Percentiles rank a stretch among this genome's conserved stretches.
Evolutionary conservation across 2,888 invertebrate species (phyloP).

Genomic region (Cylindroiulus punctatus): DNA sequence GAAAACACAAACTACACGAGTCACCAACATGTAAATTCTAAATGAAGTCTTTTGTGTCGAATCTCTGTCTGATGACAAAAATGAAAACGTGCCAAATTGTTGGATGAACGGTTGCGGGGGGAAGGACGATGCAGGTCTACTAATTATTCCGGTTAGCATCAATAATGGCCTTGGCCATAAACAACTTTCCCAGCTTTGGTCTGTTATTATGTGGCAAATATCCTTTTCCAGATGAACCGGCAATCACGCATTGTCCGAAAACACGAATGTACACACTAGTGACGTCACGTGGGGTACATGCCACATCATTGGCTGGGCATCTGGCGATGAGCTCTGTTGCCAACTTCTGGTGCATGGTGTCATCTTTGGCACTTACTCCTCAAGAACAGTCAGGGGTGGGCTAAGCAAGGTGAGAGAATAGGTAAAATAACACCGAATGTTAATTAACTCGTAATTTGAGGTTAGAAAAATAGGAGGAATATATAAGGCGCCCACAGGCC

Average conservation of each 20-base stretch:
- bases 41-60: background rate
- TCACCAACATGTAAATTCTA: background rate
- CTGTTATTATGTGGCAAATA: background rate
- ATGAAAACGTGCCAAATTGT: background rate
- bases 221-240: background rate
- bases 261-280: background rate
- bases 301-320: background rate
- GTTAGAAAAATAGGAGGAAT: background rate
- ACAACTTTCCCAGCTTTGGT: background rate
- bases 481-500: background rate
- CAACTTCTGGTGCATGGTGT: background rate
- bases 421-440: constrained; percentile 27
- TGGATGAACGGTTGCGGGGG: background rate
- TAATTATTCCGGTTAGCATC: constrained; percentile 19
- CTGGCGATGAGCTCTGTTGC: background rate
- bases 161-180: constrained; percentile 33
- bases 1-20: background rate
- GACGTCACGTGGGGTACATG: background rate
- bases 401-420: constrained; percentile 12
- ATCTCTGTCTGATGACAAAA: background rate
- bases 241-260: constrained; percentile 9
- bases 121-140: constrained; percentile 1
- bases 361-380: constrained; percentile 29
- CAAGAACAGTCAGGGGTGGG: constrained; percentile 38
- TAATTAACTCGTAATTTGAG: constrained; percentile 33